Evolutionary conservation across 2,888 invertebrate species (phyloP), one percentile per base, ranked within the genome.

Genomic region (Odontomyia ornata): DNA sequence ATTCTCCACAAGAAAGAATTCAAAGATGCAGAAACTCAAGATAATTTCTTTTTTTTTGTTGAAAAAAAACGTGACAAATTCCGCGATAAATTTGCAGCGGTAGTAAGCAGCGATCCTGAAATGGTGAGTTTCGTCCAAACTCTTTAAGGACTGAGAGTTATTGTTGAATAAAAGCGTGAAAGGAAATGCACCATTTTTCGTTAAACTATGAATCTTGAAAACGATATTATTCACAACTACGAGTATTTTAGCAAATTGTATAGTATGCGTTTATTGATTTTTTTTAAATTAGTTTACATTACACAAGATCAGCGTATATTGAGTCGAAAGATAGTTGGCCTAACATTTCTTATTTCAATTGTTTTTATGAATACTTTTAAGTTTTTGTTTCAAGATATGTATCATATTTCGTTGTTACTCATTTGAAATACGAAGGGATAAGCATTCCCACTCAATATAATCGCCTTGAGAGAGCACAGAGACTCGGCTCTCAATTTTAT

Each of bases 1-100:
- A 87, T 91, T 36, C 85, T 91, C 57, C 88, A 89, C 81, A 89
- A 91, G 78, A 88, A 90, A 21, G 88, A 90, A 83, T 88, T 88
- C 71, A 85, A 86, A 43, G 82, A 84, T 43, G 79, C 82, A 1
- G 82, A 83, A 28, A 81, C 81, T 21, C 82, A 77, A 65, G 80
- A 81, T 3, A 82, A 80, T 64, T 85, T 90, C 1, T 80, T 87
- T 15, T 88, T 88, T 62, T 88, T 91, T 75, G 82, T 91, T 62
- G 89, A 88, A 83, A 88, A 88, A 36, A 86, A 89, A 13, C 89
- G 89, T 77, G 85, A 87, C 78, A 89, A 90, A 81, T 91, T 91
- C 82, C 84, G 88, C 0, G 88, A 89, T 46, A 89, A 90, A 80
- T 91, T 90, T 82, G 88, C 86, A 75, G 83, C 83, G 13, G 86